Base-by-base conservation (phyloP, 2,113 vertebrate species). In the Calidris pygmaea region DNA sequence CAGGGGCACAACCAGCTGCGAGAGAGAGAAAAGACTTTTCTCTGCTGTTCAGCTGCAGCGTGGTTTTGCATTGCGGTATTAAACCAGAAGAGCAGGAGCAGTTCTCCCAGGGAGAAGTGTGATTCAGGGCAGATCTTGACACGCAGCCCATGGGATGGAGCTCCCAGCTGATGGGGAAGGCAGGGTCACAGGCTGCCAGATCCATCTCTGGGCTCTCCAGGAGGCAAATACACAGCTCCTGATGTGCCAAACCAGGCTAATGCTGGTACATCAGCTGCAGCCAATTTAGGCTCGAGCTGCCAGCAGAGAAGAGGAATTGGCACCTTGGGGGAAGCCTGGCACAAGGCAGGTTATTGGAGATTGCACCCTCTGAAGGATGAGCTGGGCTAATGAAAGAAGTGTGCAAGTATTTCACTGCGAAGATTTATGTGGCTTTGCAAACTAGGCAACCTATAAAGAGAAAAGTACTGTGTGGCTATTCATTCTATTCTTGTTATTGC, bases 101-200 rank as follows among this genome's bases (percentile, higher is more conserved):
- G 47, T 39, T 9, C 67, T 47, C 5, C 35, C 23, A 7, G 37
- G 59, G 65, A 67, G 72, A 9, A 59, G 30, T 0, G 0, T 0
- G 35, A 13, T 34, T 27, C 4, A 0, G 14, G 24, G 26, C 9
- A 8, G 41, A 27, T 15, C 47, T 16, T 2, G 16, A 15, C 22
- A 7, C 0, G 3, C 24, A 53, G 45, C 32, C 7, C 23, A 7
- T 1, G 13, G 67, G 55, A 23, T 0, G 0, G 6, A 6, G 50
- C 30, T 74, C 41, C 66, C 78, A 16, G 59, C 9, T 1, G 22
- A 7, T 4, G 30, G 30, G 23, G 26, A 29, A 19, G 10, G n/a
- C 43, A 60, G 22, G 23, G 30, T 41, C 30, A 19, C 12, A 0
- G 24, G 14, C 20, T 23, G 12, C 47, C 32, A 45, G 47, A 2